Conservation (phyloP, 2,888 invertebrate genomes). For the Tenthredo mesomela region DNA sequence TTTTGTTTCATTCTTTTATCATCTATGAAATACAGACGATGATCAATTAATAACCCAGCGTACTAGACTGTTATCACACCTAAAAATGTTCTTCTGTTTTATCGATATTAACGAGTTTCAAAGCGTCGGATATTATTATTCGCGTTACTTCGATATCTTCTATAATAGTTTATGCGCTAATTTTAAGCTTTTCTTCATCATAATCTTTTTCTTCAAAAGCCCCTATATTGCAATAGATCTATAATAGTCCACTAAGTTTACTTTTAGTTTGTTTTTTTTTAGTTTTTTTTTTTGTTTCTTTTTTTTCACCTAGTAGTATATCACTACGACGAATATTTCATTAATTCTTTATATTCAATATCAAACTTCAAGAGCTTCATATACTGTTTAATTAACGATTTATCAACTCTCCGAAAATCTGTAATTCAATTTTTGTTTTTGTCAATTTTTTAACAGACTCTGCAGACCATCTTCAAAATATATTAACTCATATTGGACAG, state of each 20-base stretch:
- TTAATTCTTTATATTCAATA: background rate
- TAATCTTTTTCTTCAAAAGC: constrained; percentile 24
- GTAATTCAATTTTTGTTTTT: background rate
- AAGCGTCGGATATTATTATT: constrained; percentile 4
- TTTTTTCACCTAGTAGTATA: background rate
- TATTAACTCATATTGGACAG: background rate
- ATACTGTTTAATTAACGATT: background rate
- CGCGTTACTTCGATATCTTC: background rate
- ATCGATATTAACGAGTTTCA: constrained; percentile 1
- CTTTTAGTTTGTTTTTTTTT: background rate
- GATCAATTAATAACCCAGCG: constrained; percentile 70
- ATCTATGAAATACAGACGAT: constrained; percentile 23
- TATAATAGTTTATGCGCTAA: constrained; percentile 4
- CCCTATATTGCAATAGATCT: constrained; percentile 12
- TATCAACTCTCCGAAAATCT: background rate
- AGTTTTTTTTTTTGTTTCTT: background rate
- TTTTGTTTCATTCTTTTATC: background rate
- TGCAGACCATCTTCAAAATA: background rate
- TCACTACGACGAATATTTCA: constrained; percentile 29
- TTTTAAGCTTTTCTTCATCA: background rate
- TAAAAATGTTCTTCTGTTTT: background rate
- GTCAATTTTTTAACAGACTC: background rate
- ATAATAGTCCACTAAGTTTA: constrained; percentile 22
- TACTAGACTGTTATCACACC: constrained; percentile 71
- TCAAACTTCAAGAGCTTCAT: background rate